A percentile compares a stretch with the other conserved stretches of the same genome.
Evolutionary conservation across 2,113 vertebrate species (phyloP).

Genomic region (Bubo scandiacus): DNA sequence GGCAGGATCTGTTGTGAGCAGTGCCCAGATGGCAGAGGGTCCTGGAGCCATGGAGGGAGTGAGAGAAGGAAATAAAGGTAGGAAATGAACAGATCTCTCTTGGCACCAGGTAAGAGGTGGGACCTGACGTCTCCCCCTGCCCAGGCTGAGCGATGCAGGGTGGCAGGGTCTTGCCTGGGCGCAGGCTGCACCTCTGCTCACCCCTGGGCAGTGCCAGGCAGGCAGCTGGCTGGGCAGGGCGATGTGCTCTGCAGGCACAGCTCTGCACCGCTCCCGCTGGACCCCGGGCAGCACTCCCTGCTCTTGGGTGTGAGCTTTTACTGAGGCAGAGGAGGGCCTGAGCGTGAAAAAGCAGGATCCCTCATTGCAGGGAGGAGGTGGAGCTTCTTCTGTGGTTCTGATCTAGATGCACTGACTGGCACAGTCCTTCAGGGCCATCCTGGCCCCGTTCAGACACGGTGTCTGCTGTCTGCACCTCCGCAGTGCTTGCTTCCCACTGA

Average conservation of each 20-base stretch:
- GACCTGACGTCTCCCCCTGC: neutral
- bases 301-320: neutral
- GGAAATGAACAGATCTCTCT: neutral
- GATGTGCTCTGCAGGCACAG: neutral
- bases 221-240: neutral
- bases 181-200: neutral
- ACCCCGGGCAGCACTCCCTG: neutral
- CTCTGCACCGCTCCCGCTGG: neutral
- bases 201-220: neutral
- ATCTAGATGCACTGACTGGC: neutral
- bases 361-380: neutral
- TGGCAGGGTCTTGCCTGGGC: neutral
- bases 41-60: neutral
- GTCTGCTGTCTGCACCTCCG: neutral
- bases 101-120: neutral
- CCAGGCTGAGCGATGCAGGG: neutral
- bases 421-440: neutral
- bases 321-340: neutral
- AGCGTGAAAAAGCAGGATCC: neutral
- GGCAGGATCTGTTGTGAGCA: too few relatives aligned
- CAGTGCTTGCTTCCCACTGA: accelerated
- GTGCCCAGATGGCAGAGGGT: neutral
- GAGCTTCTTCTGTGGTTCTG: neutral
- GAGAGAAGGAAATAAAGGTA: neutral
- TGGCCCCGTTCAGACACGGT: neutral